These are phyloP conservation scores for Pelodytes ibericus DNA, from an alignment of 2,797 vertebrate genomes.

Conservation along the genomic window DNA sequence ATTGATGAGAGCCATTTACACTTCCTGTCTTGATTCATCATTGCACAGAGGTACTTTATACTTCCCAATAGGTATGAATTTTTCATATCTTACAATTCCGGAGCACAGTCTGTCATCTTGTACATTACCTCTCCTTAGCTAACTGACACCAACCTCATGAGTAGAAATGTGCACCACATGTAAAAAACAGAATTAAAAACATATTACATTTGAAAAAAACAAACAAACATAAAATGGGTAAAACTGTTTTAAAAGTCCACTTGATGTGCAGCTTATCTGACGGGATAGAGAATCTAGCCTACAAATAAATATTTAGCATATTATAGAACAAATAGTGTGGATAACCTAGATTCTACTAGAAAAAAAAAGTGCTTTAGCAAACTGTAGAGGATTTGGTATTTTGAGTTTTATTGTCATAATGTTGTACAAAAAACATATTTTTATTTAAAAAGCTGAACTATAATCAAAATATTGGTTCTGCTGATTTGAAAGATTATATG, in stretches of 20 bases:
- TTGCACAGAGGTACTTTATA: slow-evolving; percentile 26
- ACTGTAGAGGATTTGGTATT: too few relatives aligned
- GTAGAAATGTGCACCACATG: background rate
- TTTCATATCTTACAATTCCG: slow-evolving; percentile 33
- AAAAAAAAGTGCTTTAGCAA: too few relatives aligned
- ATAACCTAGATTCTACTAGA: too few relatives aligned
- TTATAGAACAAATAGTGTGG: too few relatives aligned
- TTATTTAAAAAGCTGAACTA: too few relatives aligned
- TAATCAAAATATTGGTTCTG: too few relatives aligned
- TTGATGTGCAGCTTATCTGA: background rate
- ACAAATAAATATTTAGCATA: slow-evolving; percentile 1
- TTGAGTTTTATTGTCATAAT: too few relatives aligned
- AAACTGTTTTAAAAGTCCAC: background rate
- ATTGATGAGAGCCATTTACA: slow-evolving; percentile 18
- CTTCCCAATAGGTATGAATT: slow-evolving; percentile 29
- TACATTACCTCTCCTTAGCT: slow-evolving; percentile 11
- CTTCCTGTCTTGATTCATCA: slow-evolving; percentile 26
- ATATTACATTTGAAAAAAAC: background rate
- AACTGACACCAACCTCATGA: background rate
- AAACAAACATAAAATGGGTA: background rate
- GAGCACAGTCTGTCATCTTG: slow-evolving; percentile 15
- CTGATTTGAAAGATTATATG: too few relatives aligned
- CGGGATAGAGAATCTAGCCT: background rate
- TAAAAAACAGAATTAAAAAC: slow-evolving; percentile 5
- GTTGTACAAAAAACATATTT: too few relatives aligned